Evolutionary conservation across 2,797 vertebrate genomes (phyloP), one percentile per base, ranked within the genome.

Genomic region (Eupleurogrammus muticus): DNA sequence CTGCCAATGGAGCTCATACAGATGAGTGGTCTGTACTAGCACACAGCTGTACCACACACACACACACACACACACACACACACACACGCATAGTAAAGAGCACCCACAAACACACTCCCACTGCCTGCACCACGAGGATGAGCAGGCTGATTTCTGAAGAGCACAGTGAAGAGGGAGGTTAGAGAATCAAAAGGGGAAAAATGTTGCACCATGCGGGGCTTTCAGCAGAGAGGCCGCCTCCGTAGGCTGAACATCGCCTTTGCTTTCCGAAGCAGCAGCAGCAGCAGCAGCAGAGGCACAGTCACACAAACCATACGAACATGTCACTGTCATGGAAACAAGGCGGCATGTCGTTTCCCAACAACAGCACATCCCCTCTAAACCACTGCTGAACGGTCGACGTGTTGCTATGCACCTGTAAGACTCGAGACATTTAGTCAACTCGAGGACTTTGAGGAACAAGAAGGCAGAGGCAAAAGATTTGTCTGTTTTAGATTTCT

Each of bases 1-100:
- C 84, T 82, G 83, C 82, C 82, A 80, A 72, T 68, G 72, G 68
- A 83, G 85, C 74, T 84, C 76, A 73, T 85, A 81, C 72, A 83
- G 87, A 88, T 84, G 89, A 89, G 83, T 81, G 77, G 85, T 86
- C 80, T 88, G 80, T 67, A 28, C 28, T 28, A 82, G 62, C 56
- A 57, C 70, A 72, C 57, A 78, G 36, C 42, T 19, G 2, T 38
- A 12, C 50, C n/a, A 42, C 38, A 21, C 42, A 56, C 54, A 34
- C 52, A 69, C 70, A 66, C 38, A 35, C 56, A 59, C 53, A 66
- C 53, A 46, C 46, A 16, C 3, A 44, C 20, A 49, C n/a, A 23
- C 28, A 52, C 9, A 20, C 16, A 28, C n/a, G 17, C 21, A 10
- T 28, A 44, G 36, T 19, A 50, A 49, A 58, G 20, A 49, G 40